A percentile compares a stretch with the other conserved stretches of the same genome.
Conservation (phyloP, 2,888 invertebrate genomes). For the Lingula anatina region DNA sequence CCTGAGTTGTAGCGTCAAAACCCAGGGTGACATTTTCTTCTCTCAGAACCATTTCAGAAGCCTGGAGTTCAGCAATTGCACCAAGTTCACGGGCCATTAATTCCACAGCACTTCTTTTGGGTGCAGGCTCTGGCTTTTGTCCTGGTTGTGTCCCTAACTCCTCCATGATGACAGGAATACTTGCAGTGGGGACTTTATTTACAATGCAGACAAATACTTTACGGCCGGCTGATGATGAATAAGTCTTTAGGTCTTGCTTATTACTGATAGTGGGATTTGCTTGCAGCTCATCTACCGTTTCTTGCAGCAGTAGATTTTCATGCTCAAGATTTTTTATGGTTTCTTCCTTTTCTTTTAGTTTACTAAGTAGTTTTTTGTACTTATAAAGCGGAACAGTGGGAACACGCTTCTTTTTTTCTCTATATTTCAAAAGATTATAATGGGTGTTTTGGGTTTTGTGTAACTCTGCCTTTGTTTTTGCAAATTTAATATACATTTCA, state of each 20-base stretch:
- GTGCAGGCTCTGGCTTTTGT: constrained; percentile 1
- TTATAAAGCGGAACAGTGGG: background rate
- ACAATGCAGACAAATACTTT: constrained; percentile 5
- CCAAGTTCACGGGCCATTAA: constrained; percentile 8
- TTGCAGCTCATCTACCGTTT: background rate
- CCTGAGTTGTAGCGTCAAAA: constrained; percentile 13
- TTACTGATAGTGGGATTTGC: background rate
- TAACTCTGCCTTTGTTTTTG: background rate
- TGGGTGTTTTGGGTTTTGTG: background rate
- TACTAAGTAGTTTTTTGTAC: background rate
- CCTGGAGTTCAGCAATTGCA: constrained; percentile 5
- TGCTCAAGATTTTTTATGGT: constrained; percentile 1
- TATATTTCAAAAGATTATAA: background rate
- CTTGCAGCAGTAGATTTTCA: background rate
- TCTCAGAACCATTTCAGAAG: constrained; percentile 6
- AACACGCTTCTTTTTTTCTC: no score
- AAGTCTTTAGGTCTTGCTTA: constrained; percentile 2
- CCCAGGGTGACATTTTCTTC: constrained; percentile 8
- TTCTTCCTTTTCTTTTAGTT: constrained; percentile 1
- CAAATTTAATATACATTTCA: background rate
- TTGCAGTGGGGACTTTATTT: constrained; percentile 6
- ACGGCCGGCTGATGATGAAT: background rate
- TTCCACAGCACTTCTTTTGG: constrained; percentile 6
- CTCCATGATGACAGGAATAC: constrained; percentile 5
- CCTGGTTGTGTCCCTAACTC: constrained; percentile 2